These are phyloP conservation scores for Pelagia noctiluca DNA, from an alignment of 30 jellyfish, hydroid and myxozoan genomes.

Conservation along the genomic window DNA sequence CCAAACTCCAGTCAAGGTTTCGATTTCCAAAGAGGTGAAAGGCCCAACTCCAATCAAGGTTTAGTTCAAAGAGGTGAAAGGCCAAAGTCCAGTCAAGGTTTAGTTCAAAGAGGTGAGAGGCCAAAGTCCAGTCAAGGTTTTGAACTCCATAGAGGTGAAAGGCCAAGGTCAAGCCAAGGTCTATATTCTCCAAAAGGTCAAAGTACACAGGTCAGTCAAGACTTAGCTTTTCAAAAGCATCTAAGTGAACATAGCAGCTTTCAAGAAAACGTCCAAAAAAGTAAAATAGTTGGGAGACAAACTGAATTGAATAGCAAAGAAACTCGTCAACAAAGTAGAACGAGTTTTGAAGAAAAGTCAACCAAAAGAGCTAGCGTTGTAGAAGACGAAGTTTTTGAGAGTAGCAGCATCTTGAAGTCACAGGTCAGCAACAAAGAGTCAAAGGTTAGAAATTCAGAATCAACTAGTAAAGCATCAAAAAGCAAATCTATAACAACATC, in stretches of 20 bases:
- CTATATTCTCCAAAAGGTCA: no score
- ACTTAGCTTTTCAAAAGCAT: constrained; percentile 41
- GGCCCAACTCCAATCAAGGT: no score
- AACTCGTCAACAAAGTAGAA: neutral
- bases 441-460: constrained; percentile 6
- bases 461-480: neutral
- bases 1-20: no score
- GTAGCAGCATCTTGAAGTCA: neutral
- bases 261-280: constrained; percentile 39
- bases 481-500: neutral
- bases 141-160: neutral
- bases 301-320: neutral
- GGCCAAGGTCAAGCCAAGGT: neutral
- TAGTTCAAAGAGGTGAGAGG: no score
- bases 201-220: constrained; percentile 4
- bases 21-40: no score
- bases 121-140: no score
- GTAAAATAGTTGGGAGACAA: neutral
- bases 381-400: constrained; percentile 29
- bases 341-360: neutral
- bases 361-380: constrained; percentile 6
- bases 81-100: no score
- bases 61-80: no score
- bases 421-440: neutral
- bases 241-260: constrained; percentile 27